Base-by-base conservation (phyloP, 35 echinoderm and acorn worm species). In the Stichopus chloronotus region DNA sequence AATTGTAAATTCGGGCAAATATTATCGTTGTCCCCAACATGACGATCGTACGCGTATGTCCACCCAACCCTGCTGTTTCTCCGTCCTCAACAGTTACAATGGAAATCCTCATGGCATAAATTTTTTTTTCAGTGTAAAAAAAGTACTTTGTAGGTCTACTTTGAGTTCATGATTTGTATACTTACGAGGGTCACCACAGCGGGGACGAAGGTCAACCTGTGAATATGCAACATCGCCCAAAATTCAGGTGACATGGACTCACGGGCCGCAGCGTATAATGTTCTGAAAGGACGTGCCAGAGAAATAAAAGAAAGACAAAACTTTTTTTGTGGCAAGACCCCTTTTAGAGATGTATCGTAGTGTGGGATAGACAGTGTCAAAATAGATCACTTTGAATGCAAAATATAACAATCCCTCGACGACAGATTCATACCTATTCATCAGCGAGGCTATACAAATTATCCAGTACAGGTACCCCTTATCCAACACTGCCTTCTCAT, bases 211-310 rank as follows among this genome's bases (percentile, higher is more conserved):
- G 93, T 72, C 59, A 63, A 23, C n/a, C 79, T 17, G 16, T 68
- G 56, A 22, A 94, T 55, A 57, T 83, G 89, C 6, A 94, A 5
- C 88, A 91, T 94, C 25, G 88, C 69, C 93, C 93, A 94, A 16
- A 94, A 80, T 13, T 90, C 90, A 6, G 93, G 93, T 6, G 93
- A 63, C 78, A 91, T 78, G 54, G 88, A 80, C 60, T 91, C 93
- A 12, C 88, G 58, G 13, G 88, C 93, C 60, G 88, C 88, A 2
- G 93, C 88, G 52, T 81, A 94, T 16, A 94, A 84, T 63, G 87
- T 94, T 57, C 93, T 94, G 58, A 19, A 91, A 52, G 68, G 78
- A 88, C 30, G 30, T 43, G 25, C 14, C 0, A 43, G 30, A 43
- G 30, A 43, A 43, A 43, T 43, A 43, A 43, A 3, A 1, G 43